Base-by-base conservation (phyloP, 2,113 vertebrate genomes). In the Coracopsis vasa region DNA sequence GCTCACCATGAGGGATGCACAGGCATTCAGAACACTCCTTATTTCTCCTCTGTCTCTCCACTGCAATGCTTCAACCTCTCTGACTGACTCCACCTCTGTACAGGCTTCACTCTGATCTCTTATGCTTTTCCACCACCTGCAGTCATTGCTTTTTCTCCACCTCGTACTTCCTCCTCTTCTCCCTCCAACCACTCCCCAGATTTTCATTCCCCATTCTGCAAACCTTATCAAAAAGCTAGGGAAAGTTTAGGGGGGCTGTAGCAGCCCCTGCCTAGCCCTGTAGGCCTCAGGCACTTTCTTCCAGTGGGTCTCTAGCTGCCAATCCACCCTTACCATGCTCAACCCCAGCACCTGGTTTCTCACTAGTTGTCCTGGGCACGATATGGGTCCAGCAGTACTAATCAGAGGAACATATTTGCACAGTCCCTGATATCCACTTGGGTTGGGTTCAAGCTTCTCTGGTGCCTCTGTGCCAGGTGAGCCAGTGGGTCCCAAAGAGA, bases 1-100 rank as follows among this genome's bases (percentile, higher is more conserved):
- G 27, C 45, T 86, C 41, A 39, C 44, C 44, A 35, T 0, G 0
- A 50, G 35, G 80, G 25, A 67, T 3, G 11, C 0, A 0, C 37
- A 50, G n/a, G 33, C 44, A 35, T 58, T 71, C 56, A 50, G 50
- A 31, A 10, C 0, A 0, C 37, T 88, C 31, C 44, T 79, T 11
- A 2, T 77, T 86, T 66, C 31, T 65, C 21, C 21, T 77, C 31
- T 20, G 10, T 45, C 10, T 80, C 53, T 61, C 48, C 13, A 23
- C 14, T 50, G 29, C 0, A 7, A 25, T 25, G 11, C 48, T 77
- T 85, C 18, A 5, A 41, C 10, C 8, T 17, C 23, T 87, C 42
- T 6, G 8, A 11, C 33, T 71, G 7, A 10, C 27, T 71, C 39
- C 14, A 16, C 9, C 11, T 65, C 60, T 80, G 9, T 10, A 29